Percentiles rank a stretch among this genome's conserved stretches.
Evolutionary conservation across 2,888 invertebrate genomes (phyloP).

Genomic region (Himalopsyche tibetana): DNA sequence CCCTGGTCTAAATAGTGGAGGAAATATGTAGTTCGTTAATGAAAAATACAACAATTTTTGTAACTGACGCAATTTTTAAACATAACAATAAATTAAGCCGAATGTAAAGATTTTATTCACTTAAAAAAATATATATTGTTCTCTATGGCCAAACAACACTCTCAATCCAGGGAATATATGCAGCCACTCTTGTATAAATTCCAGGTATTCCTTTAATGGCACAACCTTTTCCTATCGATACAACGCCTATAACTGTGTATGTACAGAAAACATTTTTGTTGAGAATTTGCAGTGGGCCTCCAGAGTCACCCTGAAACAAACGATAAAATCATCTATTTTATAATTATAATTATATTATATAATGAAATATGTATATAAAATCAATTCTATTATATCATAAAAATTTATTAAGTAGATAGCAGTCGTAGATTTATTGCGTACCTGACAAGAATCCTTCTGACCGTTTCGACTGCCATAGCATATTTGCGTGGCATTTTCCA

Average conservation of each 20-base stretch:
- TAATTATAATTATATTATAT: not conserved
- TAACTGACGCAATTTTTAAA: not conserved
- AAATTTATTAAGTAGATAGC: no score
- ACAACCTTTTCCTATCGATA: constrained; percentile 75
- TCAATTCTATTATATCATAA: no score
- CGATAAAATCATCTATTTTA: not conserved
- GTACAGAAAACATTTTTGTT: constrained; percentile 70
- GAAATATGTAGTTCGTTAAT: not conserved
- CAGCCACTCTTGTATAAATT: constrained; percentile 78
- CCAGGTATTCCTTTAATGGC: constrained; percentile 73
- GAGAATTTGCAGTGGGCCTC: constrained; percentile 39
- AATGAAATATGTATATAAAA: not conserved
- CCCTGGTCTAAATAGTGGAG: not conserved
- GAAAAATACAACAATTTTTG: not conserved
- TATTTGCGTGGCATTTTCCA: constrained; percentile 36
- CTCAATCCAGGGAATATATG: constrained; percentile 79
- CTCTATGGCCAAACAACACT: constrained; percentile 75
- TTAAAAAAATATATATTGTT: not conserved
- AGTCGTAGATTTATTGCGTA: not conserved
- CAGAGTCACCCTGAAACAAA: constrained; percentile 37
- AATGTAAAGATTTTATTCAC: not conserved
- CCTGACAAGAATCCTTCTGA: constrained; percentile 49
- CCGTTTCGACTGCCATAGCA: constrained; percentile 39
- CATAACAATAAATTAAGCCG: no score
- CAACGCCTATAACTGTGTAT: constrained; percentile 76